A percentile compares a stretch with the other conserved stretches of the same genome.
Conservation (phyloP, 2,113 vertebrate species). For the Centropristis striata region DNA sequence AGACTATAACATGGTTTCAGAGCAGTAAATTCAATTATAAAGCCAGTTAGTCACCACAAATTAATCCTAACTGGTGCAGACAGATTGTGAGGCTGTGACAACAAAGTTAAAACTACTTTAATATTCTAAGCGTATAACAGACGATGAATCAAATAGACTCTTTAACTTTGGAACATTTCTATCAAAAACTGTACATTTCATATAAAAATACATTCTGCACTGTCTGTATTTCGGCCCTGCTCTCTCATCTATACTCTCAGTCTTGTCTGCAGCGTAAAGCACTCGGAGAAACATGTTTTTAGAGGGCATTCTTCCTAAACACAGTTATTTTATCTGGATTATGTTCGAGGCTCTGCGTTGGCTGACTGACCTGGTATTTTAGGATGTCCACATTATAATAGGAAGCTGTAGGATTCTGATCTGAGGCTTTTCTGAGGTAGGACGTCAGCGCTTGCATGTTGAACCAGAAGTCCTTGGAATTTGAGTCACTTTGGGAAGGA, state of each 20-base stretch:
- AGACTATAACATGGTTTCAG: background rate
- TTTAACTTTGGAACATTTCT: background rate
- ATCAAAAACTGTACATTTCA: background rate
- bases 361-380: constrained; percentile 93
- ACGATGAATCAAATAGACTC: background rate
- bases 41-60: background rate
- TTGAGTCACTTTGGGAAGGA: constrained; percentile 93
- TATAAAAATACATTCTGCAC: background rate
- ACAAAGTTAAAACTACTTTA: background rate
- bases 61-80: background rate
- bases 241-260: background rate
- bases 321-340: constrained; percentile 24
- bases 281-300: constrained; percentile 2
- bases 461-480: constrained; percentile 96
- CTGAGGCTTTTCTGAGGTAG: constrained; percentile 97
- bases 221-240: background rate
- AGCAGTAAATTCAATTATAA: background rate
- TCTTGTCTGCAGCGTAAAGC: background rate
- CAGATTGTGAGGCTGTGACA: background rate
- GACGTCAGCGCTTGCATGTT: constrained; percentile 97
- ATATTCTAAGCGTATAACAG: background rate
- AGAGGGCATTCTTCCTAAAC: constrained; percentile 14
- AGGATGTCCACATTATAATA: constrained; percentile 98
- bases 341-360: background rate
- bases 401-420: constrained; percentile 95